Conservation (phyloP, 2,797 vertebrate genomes). For the Tapirus indicus region DNA sequence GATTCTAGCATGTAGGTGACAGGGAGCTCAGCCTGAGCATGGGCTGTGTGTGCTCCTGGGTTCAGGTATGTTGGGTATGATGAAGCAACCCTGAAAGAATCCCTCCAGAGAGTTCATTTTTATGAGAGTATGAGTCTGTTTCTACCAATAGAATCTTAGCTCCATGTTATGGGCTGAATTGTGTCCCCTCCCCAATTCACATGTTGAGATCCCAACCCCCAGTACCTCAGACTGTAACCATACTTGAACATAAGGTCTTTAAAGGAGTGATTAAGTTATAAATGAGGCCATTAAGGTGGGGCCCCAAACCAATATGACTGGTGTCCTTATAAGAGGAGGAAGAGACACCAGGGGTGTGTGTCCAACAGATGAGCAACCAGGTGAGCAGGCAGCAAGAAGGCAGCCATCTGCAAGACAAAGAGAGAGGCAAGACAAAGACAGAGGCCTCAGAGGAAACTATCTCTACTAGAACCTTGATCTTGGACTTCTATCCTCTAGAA, state of each 20-base stretch:
- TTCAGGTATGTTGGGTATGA: not conserved
- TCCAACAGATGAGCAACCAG: fast-evolving
- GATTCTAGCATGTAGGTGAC: not conserved
- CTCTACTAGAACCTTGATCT: not conserved
- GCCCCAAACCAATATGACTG: not conserved
- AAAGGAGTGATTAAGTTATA: not conserved
- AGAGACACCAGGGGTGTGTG: fast-evolving
- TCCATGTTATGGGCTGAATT: not conserved
- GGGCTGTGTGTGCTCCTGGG: not conserved
- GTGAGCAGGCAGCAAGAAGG: not conserved
- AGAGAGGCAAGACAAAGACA: not conserved
- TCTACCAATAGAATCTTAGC: not conserved
- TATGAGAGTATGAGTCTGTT: not conserved
- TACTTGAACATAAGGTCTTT: not conserved
- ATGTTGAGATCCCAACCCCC: not conserved
- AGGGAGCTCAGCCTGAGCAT: not conserved
- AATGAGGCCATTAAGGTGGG: not conserved
- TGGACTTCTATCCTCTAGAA: not conserved
- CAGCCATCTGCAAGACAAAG: not conserved
- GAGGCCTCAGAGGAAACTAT: not conserved
- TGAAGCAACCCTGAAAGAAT: not conserved
- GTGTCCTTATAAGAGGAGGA: not conserved
- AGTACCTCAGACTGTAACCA: not conserved
- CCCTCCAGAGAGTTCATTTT: not conserved
- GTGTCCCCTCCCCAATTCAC: not conserved